Evolutionary conservation across 2,113 vertebrate genomes (phyloP), one percentile per base, ranked within the genome.

Genomic region (Rhineura floridana): DNA sequence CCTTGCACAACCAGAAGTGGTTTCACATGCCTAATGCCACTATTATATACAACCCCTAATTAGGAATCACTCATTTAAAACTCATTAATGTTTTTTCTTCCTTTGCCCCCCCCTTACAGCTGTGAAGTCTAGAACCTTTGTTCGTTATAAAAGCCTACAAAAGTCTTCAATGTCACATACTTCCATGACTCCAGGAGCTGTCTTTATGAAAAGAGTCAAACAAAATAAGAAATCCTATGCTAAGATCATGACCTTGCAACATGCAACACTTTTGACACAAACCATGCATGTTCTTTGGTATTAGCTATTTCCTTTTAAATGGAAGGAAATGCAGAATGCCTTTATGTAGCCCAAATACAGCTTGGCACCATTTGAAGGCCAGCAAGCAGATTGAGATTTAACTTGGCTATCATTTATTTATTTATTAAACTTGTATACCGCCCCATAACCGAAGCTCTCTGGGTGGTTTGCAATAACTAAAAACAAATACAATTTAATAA

Each of bases 161-260:
- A 82, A 42, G 80, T 82, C 80, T 42, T 63, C 42, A 65, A 50
- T 63, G 46, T 86, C 84, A 79, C n/a, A 86, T 52, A 79, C 39
- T 79, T 79, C 62, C 21, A 46, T 39, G n/a, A 44, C 75, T 79
- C 75, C 28, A 85, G 15, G 25, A 69, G 70, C 36, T 13, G 84
- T 76, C 50, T 85, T 85, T 55, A 52, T 79, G 44, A 80, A 87
- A 87, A 59, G 36, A 52, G 46, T 69, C n/a, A 79, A 86, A 86
- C 59, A 86, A 79, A 69, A 30, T 76, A 52, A 33, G 55, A 86
- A 80, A 87, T 42, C 28, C 67, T 59, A 23, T 81, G 50, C 36
- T 55, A 70, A 46, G 65, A 59, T 55, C 85, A 69, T 69, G 36
- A 81, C 50, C 67, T 81, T 36, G 39, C 48, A 87, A n/a, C 39